Base-by-base conservation (phyloP, 2,888 invertebrate genomes). In the Ypsolopha scabrella region DNA sequence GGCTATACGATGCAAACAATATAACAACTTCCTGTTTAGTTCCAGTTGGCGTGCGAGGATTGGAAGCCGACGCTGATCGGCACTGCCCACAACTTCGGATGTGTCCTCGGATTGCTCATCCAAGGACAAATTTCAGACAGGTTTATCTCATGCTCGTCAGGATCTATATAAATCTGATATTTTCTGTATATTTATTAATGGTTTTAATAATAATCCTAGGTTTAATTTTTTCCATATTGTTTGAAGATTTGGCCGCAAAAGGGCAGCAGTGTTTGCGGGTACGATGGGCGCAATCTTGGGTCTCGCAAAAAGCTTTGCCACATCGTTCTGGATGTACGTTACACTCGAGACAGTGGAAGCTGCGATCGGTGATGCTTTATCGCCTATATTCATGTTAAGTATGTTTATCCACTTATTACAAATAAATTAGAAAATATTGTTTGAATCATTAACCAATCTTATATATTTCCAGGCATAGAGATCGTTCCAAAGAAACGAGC, bases 331-430 rank as follows among this genome's bases (percentile, higher is more conserved):
- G 82, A 10, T 58, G 13, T 85, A 82, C 62, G 60, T 83, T 6
- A 57, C 58, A 6, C 60, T 85, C 39, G 85, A 85, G 54, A 70
- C 67, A 0, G 57, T 82, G 1, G 86, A 85, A 53, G 83, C 85
- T 0, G 80, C 85, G 11, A 65, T 83, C 6, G 85, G 85, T 0
- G 85, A 85, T 46, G 85, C 85, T 0, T 62, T 83, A 1, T 82
- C 85, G 0, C 85, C 85, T 1, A 79, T 83, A 67, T 85, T 85
- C 48, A 85, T 85, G 85, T 60, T 85, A 10, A 85, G 85, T 85
- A 58, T 58, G 83, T 46, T 38, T 8, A 6, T 45, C 7, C 1
- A 34, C n/a, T 7, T 10, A 49, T 48, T 8, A 6, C 38, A 8
- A 38, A n/a, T 38, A 38, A 6, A 2, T 13, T 11, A 41, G 41